Percentiles rank a stretch among this genome's conserved stretches.
Conservation (phyloP, 1,140 invertebrate genomes). For the Conus ventricosus region DNA sequence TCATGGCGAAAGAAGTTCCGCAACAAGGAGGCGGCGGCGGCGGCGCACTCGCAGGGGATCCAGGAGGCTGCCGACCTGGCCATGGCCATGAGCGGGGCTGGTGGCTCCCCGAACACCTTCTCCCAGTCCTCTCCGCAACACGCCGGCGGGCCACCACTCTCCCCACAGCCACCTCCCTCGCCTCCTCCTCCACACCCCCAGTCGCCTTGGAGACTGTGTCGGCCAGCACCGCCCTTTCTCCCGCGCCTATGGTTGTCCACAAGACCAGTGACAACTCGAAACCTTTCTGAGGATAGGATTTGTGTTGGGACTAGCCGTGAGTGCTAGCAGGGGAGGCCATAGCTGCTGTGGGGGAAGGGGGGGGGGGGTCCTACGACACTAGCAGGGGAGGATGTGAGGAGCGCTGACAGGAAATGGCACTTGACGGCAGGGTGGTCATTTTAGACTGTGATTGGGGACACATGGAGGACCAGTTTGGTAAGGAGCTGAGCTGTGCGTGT, state of each 20-base stretch:
- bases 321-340: too few relatives aligned
- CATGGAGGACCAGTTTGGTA: too few relatives aligned
- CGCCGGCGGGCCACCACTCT: conserved; percentile 37
- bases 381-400: too few relatives aligned
- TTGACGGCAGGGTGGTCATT: too few relatives aligned
- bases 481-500: too few relatives aligned
- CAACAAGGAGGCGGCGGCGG: conserved; percentile 64
- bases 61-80: conserved; percentile 26
- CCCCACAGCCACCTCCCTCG: conserved; percentile 26
- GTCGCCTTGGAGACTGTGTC: conserved; percentile 9
- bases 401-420: too few relatives aligned
- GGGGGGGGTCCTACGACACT: too few relatives aligned
- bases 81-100: not conserved
- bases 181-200: not conserved
- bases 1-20: conserved; percentile 73
- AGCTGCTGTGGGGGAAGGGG: too few relatives aligned
- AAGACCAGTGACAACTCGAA: conserved; percentile 11
- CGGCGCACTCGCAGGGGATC: conserved; percentile 47
- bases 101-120: conserved; percentile 13
- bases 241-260: not conserved
- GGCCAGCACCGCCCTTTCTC: not conserved
- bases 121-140: conserved; percentile 46
- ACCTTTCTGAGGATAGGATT: not conserved
- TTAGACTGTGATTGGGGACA: too few relatives aligned
- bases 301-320: too few relatives aligned